Evolutionary conservation across 2,797 vertebrate genomes (phyloP).

Genomic region (Acipenser ruthenus): DNA sequence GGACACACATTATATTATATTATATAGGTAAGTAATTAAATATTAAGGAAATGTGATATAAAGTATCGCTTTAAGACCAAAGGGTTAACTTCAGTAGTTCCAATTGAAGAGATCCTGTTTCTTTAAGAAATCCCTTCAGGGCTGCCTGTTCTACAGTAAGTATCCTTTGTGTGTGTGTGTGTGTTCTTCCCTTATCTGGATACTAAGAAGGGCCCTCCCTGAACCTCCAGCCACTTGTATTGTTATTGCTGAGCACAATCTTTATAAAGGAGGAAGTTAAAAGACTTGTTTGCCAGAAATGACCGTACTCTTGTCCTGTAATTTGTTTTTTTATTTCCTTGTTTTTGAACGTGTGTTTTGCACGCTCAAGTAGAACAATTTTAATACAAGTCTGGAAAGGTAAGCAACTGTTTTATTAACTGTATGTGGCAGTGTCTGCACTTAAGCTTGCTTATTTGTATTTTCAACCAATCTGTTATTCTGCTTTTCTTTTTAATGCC

Average conservation of each 20-base stretch:
- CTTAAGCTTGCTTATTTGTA: neutral
- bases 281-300: neutral
- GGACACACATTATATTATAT: no score
- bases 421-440: neutral
- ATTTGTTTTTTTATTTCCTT: neutral
- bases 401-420: neutral
- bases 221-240: neutral
- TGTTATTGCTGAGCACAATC: neutral
- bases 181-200: no score
- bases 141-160: no score
- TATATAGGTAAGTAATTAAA: no score
- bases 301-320: neutral
- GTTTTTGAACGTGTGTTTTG: neutral
- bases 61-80: no score
- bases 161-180: no score
- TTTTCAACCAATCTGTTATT: neutral
- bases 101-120: no score
- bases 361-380: neutral
- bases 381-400: neutral
- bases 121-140: no score
- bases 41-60: no score
- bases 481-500: neutral
- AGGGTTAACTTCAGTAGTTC: no score
- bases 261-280: neutral
- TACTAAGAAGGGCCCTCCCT: no score